Conservation (phyloP, 92 coral and sea anemone species). For the Ricordea florida region DNA sequence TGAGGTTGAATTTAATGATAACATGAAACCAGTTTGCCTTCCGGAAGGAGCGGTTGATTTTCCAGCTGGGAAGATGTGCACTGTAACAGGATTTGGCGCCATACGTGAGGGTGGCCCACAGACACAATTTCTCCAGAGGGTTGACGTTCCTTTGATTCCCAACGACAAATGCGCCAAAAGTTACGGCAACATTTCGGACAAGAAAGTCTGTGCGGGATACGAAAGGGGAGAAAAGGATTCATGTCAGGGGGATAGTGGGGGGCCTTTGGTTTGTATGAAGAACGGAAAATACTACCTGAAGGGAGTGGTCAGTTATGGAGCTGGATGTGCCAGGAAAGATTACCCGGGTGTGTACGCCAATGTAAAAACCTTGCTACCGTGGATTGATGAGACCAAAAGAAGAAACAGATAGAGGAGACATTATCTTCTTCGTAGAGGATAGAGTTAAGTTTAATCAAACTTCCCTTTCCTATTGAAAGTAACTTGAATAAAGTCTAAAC, state of each 20-base stretch:
- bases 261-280: conserved; percentile 69
- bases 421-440: too few species aligned
- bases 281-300: conserved; percentile 47
- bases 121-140: conserved; percentile 40
- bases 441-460: background rate
- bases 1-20: conserved; percentile 42
- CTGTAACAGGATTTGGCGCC: conserved; percentile 64
- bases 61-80: conserved; percentile 46
- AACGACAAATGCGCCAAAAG: background rate
- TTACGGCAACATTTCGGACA: conserved; percentile 17
- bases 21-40: conserved; percentile 63
- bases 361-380: conserved; percentile 10
- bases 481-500: too few species aligned
- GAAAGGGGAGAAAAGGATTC: conserved; percentile 54
- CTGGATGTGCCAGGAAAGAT: conserved; percentile 55
- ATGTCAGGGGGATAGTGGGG: conserved; percentile 81
- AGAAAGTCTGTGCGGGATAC: conserved; percentile 72
- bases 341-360: conserved; percentile 71
- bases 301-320: conserved; percentile 69
- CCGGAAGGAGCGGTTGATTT: conserved; percentile 26
- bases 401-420: background rate
- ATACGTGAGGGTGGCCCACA: conserved; percentile 40
- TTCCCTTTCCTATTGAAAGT: too few species aligned
- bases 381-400: conserved; percentile 30
- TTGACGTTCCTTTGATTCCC: conserved; percentile 39